Percentiles rank a stretch among this genome's conserved stretches.
phyloP scores from a whole-genome alignment of 2,113 vertebrate genomes.

The Strix uralensis region DNA sequence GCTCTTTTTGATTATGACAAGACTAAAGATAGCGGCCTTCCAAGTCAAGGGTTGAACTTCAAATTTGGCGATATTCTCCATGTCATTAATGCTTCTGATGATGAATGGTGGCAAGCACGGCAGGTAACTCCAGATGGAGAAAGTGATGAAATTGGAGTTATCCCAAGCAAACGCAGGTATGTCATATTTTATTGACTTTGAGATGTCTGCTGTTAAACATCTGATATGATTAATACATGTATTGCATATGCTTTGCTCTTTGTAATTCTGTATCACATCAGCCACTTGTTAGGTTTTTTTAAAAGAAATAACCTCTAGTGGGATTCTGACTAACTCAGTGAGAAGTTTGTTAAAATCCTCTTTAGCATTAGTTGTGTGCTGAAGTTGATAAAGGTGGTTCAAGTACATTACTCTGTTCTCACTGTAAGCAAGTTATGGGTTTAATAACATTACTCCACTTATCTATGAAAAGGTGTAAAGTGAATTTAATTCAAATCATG shows the following conservation, averaged over 20 bases:
- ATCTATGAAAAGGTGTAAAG: neutral
- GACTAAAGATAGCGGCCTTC: constrained; percentile 84
- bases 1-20: constrained; percentile 87
- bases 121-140: constrained; percentile 81
- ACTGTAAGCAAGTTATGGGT: neutral
- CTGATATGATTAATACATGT: neutral
- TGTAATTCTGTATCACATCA: neutral
- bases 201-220: neutral
- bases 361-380: neutral
- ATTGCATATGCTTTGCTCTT: neutral
- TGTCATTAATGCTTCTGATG: constrained; percentile 84
- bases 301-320: neutral
- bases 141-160: constrained; percentile 82
- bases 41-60: constrained; percentile 84
- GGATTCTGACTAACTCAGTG: neutral
- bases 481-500: neutral
- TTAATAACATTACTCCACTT: neutral
- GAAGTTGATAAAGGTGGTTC: neutral
- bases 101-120: constrained; percentile 86
- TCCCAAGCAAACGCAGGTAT: constrained; percentile 85
- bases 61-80: constrained; percentile 84
- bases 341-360: neutral
- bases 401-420: neutral
- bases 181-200: neutral
- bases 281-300: neutral